Evolutionary conservation across 2,888 invertebrate genomes (phyloP).

Genomic region (Drosophila kambysellisi): DNA sequence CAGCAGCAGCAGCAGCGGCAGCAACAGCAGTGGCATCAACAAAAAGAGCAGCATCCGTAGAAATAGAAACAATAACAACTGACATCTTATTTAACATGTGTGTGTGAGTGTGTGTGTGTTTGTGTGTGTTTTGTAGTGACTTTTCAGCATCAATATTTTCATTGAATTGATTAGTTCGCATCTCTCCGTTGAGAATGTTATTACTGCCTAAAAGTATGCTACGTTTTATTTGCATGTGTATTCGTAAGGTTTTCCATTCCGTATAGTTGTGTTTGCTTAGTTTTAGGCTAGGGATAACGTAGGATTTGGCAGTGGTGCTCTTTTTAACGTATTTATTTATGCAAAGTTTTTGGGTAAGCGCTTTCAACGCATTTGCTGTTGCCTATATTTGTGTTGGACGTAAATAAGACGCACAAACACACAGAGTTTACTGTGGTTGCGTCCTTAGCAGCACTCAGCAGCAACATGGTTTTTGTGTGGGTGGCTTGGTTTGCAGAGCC

Average conservation of each 20-base stretch:
- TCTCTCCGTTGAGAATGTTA: slow-evolving; percentile 32
- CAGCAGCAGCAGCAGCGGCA: slow-evolving; percentile 1
- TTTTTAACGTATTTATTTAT: slow-evolving; percentile 56
- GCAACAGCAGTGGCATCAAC: slow-evolving; percentile 8
- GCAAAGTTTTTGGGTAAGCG: slow-evolving; percentile 55
- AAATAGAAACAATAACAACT: slow-evolving; percentile 48
- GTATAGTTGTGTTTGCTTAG: slow-evolving; percentile 57
- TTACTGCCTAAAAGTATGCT: slow-evolving; percentile 45
- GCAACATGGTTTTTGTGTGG: slow-evolving; percentile 24
- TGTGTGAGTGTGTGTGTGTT: slow-evolving; percentile 9
- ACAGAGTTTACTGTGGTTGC: slow-evolving; percentile 47
- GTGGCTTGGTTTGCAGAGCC: neutral
- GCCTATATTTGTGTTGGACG: slow-evolving; percentile 55
- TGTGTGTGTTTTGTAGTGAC: slow-evolving; percentile 52
- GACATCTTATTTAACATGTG: slow-evolving; percentile 58
- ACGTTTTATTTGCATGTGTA: slow-evolving; percentile 31
- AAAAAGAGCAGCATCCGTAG: slow-evolving; percentile 2
- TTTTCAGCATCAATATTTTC: slow-evolving; percentile 75
- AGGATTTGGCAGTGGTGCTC: slow-evolving; percentile 35
- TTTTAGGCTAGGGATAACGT: slow-evolving; percentile 60
- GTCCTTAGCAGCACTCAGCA: slow-evolving; percentile 44
- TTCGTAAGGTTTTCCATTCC: slow-evolving; percentile 30
- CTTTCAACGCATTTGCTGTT: slow-evolving; percentile 53
- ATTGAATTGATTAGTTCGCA: slow-evolving; percentile 73
- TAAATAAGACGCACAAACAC: slow-evolving; percentile 53